Base-by-base conservation (phyloP, 1,140 invertebrate genomes). In the Cotesia chilonis region DNA sequence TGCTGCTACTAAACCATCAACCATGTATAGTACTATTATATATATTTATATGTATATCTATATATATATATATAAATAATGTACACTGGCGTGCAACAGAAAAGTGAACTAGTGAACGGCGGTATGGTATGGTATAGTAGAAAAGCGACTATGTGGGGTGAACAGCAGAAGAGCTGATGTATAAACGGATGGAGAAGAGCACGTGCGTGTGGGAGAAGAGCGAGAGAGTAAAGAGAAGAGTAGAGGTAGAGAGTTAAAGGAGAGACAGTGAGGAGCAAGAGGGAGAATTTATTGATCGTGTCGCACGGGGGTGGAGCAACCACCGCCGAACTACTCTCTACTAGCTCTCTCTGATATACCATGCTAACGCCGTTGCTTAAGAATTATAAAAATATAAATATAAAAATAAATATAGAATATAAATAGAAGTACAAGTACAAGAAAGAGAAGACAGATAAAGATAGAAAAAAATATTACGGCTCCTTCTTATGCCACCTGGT, bases 241-340 rank as follows among this genome's bases (percentile, higher is more conserved):
- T 20, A 51, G 61, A 12, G 12, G 59, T 35, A 35, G 61, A n/a
- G 64, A 59, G 66, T 69, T 71, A 70, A 55, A 63, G 52, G 63
- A 66, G 71, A 63, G 74, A 71, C 38, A 69, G 61, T 70, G 68
- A 66, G 65, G 57, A 75, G 74, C 74, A 77, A 75, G 77, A 76
- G 73, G 71, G 80, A 71, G 81, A 78, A 81, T 76, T 82, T 84
- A 85, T 84, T 84, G 82, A 86, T 85, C 84, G 81, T 80, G 83
- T 84, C 83, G 84, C 82, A 81, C 81, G 80, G 81, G 83, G 82
- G 84, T 83, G 83, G 81, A 83, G 81, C 81, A 80, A 81, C 75
- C 80, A 81, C 76, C 80, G 80, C 76, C 83, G 80, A 81, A 80
- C 80, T 82, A 84, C 83, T 83, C 79, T 80, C 80, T 80, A 84